phyloP scores from a whole-genome alignment of 2,888 invertebrate species.

The Platycheirus albimanus region DNA sequence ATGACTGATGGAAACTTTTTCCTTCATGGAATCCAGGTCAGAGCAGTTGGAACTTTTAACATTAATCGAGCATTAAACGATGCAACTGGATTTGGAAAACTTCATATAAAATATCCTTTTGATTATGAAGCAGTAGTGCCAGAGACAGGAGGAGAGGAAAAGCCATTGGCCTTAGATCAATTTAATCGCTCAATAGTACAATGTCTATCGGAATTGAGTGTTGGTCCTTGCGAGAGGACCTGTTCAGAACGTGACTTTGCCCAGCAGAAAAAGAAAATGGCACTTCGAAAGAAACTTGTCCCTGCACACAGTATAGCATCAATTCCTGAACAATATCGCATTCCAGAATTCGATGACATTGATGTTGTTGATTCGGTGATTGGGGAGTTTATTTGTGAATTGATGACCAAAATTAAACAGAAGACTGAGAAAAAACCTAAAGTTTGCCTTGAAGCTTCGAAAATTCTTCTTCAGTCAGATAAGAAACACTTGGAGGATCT shows the following conservation, averaged over 20 bases:
- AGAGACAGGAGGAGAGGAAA: background rate
- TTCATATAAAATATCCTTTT: conserved; percentile 59
- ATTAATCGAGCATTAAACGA: conserved; percentile 43
- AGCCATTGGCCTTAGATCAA: background rate
- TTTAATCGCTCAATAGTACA: conserved; percentile 12
- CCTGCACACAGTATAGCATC: conserved; percentile 79
- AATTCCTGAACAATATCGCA: conserved; percentile 77
- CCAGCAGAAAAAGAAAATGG: conserved; percentile 48
- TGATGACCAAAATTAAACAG: conserved; percentile 72
- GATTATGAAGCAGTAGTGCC: background rate
- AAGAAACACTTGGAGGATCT: conserved; percentile 78
- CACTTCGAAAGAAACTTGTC: conserved; percentile 47
- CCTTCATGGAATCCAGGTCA: conserved; percentile 84
- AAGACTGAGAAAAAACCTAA: conserved; percentile 75
- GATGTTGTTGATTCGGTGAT: conserved; percentile 78
- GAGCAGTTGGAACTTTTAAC: conserved; percentile 67
- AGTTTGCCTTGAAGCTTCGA: conserved; percentile 77
- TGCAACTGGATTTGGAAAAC: conserved; percentile 22
- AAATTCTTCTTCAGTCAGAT: conserved; percentile 79
- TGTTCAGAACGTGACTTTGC: conserved; percentile 67
- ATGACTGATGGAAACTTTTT: conserved; percentile 80
- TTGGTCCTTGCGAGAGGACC: conserved; percentile 69
- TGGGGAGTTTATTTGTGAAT: conserved; percentile 76
- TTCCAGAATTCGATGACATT: conserved; percentile 75
- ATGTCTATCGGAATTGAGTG: conserved; percentile 73